These are phyloP conservation scores for Spilosoma lubricipeda DNA, from an alignment of 2,888 invertebrate genomes.

Conservation along the genomic window DNA sequence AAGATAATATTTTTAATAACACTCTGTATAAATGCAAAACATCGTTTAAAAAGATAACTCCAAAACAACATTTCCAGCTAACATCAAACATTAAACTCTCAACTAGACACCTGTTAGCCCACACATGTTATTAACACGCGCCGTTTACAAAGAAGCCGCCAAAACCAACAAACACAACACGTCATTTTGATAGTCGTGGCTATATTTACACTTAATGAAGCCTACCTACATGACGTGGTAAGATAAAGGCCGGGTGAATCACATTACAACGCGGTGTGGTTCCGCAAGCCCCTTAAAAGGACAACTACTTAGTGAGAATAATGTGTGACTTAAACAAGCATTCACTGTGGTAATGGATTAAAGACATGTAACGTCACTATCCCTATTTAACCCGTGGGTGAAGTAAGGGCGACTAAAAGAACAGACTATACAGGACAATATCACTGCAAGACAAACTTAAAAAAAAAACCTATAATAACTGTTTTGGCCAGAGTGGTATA, in stretches of 20 bases:
- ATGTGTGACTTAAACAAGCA: background rate
- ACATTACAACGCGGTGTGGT: constrained; percentile 22
- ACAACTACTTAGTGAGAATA: constrained; percentile 36
- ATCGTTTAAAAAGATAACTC: background rate
- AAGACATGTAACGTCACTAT: no score
- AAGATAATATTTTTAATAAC: background rate
- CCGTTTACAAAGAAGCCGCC: constrained; percentile 3
- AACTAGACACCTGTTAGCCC: constrained; percentile 1
- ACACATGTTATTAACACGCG: background rate
- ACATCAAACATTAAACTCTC: background rate
- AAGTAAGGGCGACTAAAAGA: background rate
- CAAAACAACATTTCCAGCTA: background rate
- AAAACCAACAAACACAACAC: constrained; percentile 12
- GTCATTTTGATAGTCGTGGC: constrained; percentile 20
- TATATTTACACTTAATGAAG: constrained; percentile 21
- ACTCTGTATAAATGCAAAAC: background rate
- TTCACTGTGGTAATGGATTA: no score
- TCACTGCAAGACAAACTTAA: no score
- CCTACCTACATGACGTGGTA: constrained; percentile 25
- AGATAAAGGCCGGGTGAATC: constrained; percentile 46
- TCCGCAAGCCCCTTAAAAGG: constrained; percentile 47
- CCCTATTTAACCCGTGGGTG: no score
- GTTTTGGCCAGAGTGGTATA: no score
- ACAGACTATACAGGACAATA: no score
- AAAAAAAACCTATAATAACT: no score